Conservation (phyloP, 2,888 invertebrate genomes). For the Alviniconcha strummeri region DNA sequence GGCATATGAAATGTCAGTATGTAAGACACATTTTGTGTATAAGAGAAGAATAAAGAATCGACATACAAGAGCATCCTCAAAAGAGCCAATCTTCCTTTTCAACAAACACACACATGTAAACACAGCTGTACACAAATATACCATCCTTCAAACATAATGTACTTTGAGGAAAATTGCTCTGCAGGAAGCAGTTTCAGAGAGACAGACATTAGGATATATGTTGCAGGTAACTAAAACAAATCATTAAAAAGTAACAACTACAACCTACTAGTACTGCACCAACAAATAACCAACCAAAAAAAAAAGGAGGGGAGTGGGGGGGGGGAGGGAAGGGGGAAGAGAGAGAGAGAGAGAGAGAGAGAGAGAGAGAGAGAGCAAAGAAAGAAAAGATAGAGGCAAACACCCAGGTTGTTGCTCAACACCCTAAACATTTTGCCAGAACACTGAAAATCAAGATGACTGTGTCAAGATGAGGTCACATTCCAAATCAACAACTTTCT, state of each 20-base stretch:
- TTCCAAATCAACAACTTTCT: no score
- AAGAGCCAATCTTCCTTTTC: neutral
- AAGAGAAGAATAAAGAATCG: neutral
- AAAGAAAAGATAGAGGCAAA: neutral
- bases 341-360: no score
- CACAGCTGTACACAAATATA: slow-evolving; percentile 4
- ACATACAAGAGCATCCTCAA: neutral
- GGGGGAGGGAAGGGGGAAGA: no score
- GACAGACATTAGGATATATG: neutral
- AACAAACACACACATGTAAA: neutral
- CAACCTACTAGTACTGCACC: neutral
- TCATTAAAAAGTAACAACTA: neutral
- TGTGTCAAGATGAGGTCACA: no score
- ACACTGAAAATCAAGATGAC: no score
- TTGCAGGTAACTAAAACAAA: neutral
- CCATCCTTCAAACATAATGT: neutral
- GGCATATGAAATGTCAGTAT: no score
- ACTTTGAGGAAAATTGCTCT: no score
- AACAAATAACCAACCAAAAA: neutral
- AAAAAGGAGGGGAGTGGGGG: no score
- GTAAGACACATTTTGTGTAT: neutral
- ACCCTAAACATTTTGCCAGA: no score
- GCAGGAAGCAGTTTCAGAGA: neutral
- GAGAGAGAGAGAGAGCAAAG: neutral
- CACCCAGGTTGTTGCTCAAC: no score